A percentile compares a stretch with the other conserved stretches of the same genome.
phyloP scores from a whole-genome alignment of 2,888 invertebrate genomes.

The Xylophagus ater region DNA sequence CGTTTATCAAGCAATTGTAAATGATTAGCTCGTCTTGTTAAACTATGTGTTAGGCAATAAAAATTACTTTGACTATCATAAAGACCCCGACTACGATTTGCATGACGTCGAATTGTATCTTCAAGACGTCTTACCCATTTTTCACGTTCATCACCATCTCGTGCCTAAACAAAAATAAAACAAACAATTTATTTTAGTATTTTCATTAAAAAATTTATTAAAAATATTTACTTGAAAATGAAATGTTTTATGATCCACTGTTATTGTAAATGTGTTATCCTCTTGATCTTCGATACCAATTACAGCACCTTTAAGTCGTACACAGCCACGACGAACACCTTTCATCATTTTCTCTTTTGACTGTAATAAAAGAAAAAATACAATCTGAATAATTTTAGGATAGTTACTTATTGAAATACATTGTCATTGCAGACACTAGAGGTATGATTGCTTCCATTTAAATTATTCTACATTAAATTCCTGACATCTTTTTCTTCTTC shows the following conservation, averaged over 20 bases:
- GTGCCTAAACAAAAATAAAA: conserved; percentile 68
- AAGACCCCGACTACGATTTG: conserved; percentile 42
- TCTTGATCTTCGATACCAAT: conserved; percentile 99
- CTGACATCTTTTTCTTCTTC: no score
- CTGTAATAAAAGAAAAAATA: conserved; percentile 46
- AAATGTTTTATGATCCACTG: conserved; percentile 97
- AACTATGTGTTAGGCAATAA: conserved; percentile 20
- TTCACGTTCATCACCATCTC: conserved; percentile 89
- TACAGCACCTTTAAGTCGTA: conserved; percentile 91
- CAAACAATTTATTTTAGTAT: conserved; percentile 1
- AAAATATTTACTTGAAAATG: conserved; percentile 70
- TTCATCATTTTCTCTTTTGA: conserved; percentile 98
- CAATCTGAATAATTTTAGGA: conserved; percentile 1
- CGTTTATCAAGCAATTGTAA: conserved; percentile 73
- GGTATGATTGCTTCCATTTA: no score
- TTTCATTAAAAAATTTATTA: conserved; percentile 3
- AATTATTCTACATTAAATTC: no score
- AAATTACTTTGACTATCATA: conserved; percentile 35
- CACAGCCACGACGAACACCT: conserved; percentile 92
- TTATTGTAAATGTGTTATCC: conserved; percentile 97
- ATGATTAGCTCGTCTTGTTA: conserved; percentile 35
- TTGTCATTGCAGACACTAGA: no score
- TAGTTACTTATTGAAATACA: not conserved
- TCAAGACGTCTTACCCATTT: conserved; percentile 93
- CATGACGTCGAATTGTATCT: conserved; percentile 83